Percentiles rank a stretch among this genome's conserved stretches.
Conservation (phyloP, 2,797 vertebrate genomes). For the Sebastes vulpes region DNA sequence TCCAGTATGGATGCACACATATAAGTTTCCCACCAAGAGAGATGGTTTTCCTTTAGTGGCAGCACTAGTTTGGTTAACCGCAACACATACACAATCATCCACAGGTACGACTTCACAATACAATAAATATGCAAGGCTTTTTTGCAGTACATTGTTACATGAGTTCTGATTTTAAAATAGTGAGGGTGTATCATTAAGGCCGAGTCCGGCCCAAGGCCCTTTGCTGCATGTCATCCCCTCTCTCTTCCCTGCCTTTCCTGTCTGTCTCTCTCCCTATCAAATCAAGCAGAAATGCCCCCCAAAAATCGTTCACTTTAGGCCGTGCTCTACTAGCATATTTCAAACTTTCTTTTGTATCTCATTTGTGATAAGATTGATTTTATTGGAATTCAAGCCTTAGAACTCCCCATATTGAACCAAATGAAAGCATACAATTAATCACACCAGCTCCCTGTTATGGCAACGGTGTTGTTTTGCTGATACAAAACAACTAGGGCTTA, state of each 20-base stretch:
- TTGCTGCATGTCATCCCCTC: too few species aligned
- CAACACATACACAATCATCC: background rate
- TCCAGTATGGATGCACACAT: background rate
- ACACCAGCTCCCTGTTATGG: background rate
- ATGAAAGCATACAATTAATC: constrained; percentile 13
- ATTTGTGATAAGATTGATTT: constrained; percentile 10
- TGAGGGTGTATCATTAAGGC: too few species aligned
- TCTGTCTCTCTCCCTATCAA: too few species aligned
- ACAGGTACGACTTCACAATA: background rate
- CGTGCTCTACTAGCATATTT: background rate
- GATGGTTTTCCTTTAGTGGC: background rate
- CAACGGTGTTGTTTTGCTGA: background rate
- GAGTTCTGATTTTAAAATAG: background rate
- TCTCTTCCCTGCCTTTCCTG: too few species aligned
- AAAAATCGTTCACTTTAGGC: background rate
- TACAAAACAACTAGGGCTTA: background rate
- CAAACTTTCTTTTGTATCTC: background rate
- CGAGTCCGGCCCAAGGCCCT: too few species aligned
- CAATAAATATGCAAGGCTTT: background rate
- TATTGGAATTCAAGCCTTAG: constrained; percentile 1
- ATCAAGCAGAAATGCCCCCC: too few species aligned
- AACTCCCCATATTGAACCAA: constrained; percentile 6
- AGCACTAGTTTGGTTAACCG: background rate
- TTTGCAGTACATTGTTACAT: background rate
- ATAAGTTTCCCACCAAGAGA: background rate